Percentiles rank a stretch among this genome's conserved stretches.
Conservation (phyloP, 2,888 invertebrate genomes). For the Bimastos eiseni region DNA sequence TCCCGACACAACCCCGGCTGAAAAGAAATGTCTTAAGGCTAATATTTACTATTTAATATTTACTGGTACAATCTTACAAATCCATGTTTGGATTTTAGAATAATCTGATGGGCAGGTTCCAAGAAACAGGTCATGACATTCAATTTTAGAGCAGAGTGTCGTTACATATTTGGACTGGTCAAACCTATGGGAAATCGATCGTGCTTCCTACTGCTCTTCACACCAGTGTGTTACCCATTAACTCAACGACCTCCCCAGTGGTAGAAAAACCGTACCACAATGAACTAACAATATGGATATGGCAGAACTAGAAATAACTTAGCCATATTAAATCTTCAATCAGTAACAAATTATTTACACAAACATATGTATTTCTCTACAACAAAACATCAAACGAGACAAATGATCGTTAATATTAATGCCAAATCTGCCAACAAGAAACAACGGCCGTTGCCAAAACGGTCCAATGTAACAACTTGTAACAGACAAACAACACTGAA, state of each 20-base stretch:
- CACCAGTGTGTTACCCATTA: too few relatives aligned
- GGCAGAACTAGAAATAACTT: not conserved
- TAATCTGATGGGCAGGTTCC: not conserved
- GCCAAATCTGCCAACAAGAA: constrained; percentile 5
- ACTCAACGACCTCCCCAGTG: not conserved
- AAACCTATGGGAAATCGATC: too few relatives aligned
- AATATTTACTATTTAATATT: too few relatives aligned
- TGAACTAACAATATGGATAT: not conserved
- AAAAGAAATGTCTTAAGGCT: too few relatives aligned
- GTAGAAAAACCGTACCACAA: not conserved
- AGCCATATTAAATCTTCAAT: not conserved
- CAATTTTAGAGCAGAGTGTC: not conserved
- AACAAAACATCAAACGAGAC: not conserved
- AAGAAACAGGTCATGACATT: not conserved
- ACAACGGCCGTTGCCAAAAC: not conserved
- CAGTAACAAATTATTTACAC: constrained; percentile 9
- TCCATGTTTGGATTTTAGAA: not conserved
- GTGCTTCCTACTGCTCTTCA: too few relatives aligned
- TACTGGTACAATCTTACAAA: not conserved
- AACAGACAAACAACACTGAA: not conserved
- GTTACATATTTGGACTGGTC: too few relatives aligned
- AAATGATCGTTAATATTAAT: constrained; percentile 13
- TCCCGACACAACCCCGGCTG: too few relatives aligned
- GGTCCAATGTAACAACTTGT: not conserved
- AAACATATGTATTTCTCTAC: too few relatives aligned